phyloP scores from a whole-genome alignment of 2,797 vertebrate species.

The Leptodactylus fallax region DNA sequence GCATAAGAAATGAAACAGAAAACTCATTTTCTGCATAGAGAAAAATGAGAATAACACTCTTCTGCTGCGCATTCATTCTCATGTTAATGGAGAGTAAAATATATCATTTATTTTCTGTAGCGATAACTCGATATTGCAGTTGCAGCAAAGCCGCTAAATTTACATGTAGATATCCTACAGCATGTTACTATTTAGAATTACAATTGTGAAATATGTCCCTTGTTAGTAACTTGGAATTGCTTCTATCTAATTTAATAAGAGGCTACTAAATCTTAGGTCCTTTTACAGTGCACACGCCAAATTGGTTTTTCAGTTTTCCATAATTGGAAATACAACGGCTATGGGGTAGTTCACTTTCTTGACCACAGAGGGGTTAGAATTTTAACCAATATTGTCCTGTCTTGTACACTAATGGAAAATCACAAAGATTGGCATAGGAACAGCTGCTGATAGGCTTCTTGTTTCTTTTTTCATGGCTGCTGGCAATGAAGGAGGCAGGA shows the following conservation, averaged over 20 bases:
- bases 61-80: background rate
- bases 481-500: too few species aligned
- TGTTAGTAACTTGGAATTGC: conserved; percentile 2
- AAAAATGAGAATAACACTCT: background rate
- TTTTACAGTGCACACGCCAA: background rate
- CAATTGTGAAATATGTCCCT: background rate
- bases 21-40: background rate
- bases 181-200: background rate
- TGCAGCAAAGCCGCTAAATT: background rate
- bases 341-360: background rate
- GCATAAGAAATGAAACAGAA: background rate
- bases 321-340: background rate
- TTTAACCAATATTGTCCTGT: background rate
- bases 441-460: background rate
- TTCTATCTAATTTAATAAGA: conserved; percentile 5
- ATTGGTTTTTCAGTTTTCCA: background rate
- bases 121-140: background rate
- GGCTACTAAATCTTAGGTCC: background rate
- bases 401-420: background rate
- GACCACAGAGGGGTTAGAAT: background rate
- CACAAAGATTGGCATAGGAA: background rate
- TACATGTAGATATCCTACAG: background rate
- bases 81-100: conserved; percentile 19
- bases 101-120: background rate
- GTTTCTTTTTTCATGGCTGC: background rate